These are phyloP conservation scores for Eilema caniola DNA, from an alignment of 2,888 invertebrate species.

Conservation along the genomic window DNA sequence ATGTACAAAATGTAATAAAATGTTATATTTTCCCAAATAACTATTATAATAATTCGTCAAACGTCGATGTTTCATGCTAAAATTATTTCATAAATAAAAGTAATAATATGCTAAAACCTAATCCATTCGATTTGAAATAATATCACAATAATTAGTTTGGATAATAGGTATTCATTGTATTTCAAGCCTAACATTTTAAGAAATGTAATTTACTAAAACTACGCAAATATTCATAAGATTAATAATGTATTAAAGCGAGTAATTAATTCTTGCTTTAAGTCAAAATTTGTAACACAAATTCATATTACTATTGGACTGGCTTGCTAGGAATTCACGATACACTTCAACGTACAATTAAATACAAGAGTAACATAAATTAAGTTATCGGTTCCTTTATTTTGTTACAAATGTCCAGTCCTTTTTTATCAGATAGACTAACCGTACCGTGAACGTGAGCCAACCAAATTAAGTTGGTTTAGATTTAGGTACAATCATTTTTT, in stretches of 20 bases:
- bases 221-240: conserved; percentile 59
- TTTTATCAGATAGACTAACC: too few species aligned
- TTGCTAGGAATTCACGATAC: neutral
- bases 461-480: too few species aligned
- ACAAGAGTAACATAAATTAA: neutral
- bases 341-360: neutral
- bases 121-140: conserved; percentile 35
- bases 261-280: conserved; percentile 28
- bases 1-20: conserved; percentile 45
- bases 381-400: neutral
- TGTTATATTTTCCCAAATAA: conserved; percentile 27
- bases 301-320: neutral
- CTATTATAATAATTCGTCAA: conserved; percentile 59
- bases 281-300: conserved; percentile 7
- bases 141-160: conserved; percentile 41
- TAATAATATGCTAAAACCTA: conserved; percentile 32
- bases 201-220: conserved; percentile 48
- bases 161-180: conserved; percentile 28
- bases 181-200: conserved; percentile 32
- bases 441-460: too few species aligned
- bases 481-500: too few species aligned
- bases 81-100: conserved; percentile 30
- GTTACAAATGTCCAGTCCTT: neutral
- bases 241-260: conserved; percentile 48
- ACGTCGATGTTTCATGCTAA: conserved; percentile 55